Conservation (phyloP, 1,140 invertebrate species). For the Leptinotarsa lineolata region DNA sequence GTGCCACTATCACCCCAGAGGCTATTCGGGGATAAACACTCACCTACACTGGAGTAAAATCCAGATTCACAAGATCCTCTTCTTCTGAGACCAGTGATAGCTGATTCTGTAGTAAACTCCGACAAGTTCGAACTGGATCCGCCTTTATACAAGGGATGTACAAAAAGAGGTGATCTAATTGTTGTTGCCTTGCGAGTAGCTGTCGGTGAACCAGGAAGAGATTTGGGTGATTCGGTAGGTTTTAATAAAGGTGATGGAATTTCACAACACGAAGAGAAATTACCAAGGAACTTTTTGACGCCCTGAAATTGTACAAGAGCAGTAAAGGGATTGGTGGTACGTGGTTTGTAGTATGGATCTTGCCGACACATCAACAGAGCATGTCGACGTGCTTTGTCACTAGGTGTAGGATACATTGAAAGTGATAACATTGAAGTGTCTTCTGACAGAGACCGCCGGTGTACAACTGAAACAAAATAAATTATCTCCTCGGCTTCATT, state of each 20-base stretch:
- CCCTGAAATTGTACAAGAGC: conserved; percentile 68
- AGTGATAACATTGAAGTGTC: conserved; percentile 63
- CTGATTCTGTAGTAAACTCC: conserved; percentile 44
- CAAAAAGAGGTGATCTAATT: conserved; percentile 40
- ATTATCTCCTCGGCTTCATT: conserved; percentile 16
- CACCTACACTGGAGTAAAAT: conserved; percentile 75
- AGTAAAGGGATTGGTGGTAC: conserved; percentile 73
- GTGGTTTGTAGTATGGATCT: conserved; percentile 77
- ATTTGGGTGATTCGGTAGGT: conserved; percentile 56
- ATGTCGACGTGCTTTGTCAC: conserved; percentile 77
- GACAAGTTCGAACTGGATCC: conserved; percentile 57
- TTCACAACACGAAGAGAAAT: conserved; percentile 77
- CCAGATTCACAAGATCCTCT: conserved; percentile 87
- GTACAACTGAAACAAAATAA: conserved; percentile 57
- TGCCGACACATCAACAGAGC: conserved; percentile 73
- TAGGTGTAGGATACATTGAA: conserved; percentile 61
- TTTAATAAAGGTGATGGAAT: conserved; percentile 65
- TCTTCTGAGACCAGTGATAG: conserved; percentile 59
- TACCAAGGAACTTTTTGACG: conserved; percentile 78
- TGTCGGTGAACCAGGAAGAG: conserved; percentile 59
- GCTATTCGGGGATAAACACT: conserved; percentile 56
- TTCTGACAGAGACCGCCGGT: conserved; percentile 73
- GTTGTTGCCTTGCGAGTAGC: conserved; percentile 52
- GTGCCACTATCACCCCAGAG: conserved; percentile 55
- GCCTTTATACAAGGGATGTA: conserved; percentile 47